A percentile compares a stretch with the other conserved stretches of the same genome.
Evolutionary conservation across 2,888 invertebrate genomes (phyloP).

Genomic region (Torymus auratus): DNA sequence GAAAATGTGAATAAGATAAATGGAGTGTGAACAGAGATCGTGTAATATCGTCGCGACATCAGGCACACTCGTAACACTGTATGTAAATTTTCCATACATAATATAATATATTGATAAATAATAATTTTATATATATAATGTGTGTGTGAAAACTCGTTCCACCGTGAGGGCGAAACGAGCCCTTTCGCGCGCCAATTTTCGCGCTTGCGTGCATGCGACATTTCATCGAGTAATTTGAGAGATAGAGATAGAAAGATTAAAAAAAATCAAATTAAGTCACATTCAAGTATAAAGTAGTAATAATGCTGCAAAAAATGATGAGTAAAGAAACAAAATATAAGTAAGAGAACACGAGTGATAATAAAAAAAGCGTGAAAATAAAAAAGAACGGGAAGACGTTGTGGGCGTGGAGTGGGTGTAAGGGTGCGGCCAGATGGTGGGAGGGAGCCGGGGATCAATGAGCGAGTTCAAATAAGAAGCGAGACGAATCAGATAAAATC

Average conservation of each 20-base stretch:
- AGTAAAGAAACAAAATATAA: slow-evolving; percentile 60
- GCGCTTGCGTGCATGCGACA: slow-evolving; percentile 58
- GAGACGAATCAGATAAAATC: slow-evolving; percentile 48
- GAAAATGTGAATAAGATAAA: slow-evolving; percentile 46
- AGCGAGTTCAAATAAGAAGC: slow-evolving; percentile 53
- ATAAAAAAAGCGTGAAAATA: slow-evolving; percentile 61
- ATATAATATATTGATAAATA: slow-evolving; percentile 27
- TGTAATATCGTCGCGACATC: slow-evolving; percentile 48
- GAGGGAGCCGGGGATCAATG: background rate
- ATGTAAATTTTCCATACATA: background rate
- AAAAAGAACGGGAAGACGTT: slow-evolving; percentile 44
- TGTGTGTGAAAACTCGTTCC: slow-evolving; percentile 13
- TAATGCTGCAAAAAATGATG: slow-evolving; percentile 58
- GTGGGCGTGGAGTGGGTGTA: slow-evolving; percentile 3
- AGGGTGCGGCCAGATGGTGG: background rate
- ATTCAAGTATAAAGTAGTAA: slow-evolving; percentile 44
- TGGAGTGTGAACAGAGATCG: slow-evolving; percentile 48
- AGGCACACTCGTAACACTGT: slow-evolving; percentile 49
- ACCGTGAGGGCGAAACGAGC: slow-evolving; percentile 20
- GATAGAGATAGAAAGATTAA: background rate
- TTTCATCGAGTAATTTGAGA: slow-evolving; percentile 45
- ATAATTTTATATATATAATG: slow-evolving; percentile 9
- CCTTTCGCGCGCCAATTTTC: slow-evolving; percentile 51
- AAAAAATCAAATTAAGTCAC: slow-evolving; percentile 52
- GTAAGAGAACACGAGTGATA: slow-evolving; percentile 6